phyloP scores from a whole-genome alignment of 2,797 vertebrate genomes.

The Girardinus metallicus region DNA sequence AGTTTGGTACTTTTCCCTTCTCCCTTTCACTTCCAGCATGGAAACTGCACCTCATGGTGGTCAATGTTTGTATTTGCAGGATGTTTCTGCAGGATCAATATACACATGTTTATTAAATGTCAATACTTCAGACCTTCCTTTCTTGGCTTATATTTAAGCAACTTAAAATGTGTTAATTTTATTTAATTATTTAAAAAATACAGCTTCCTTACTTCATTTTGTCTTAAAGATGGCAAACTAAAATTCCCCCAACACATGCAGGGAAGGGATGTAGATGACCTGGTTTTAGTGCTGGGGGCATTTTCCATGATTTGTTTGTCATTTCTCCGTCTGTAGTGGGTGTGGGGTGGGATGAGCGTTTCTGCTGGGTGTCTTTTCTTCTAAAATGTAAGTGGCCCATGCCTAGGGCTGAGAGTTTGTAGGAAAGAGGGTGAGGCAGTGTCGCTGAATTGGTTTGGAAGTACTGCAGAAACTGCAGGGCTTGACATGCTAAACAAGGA shows the following conservation, averaged over 20 bases:
- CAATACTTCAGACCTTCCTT: background rate
- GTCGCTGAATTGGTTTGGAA: background rate
- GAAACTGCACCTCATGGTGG: slow-evolving; percentile 46
- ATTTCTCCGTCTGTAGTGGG: background rate
- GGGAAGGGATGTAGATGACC: background rate
- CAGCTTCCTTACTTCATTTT: background rate
- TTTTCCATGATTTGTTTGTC: background rate
- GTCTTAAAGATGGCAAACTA: background rate
- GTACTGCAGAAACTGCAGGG: background rate
- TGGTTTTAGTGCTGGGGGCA: background rate
- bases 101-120: background rate
- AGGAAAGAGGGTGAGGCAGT: background rate
- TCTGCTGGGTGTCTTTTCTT: background rate
- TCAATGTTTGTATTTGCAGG: slow-evolving; percentile 1
- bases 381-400: background rate
- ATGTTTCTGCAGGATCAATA: background rate
- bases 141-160: background rate
- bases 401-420: background rate
- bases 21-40: background rate
- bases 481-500: background rate
- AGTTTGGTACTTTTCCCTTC: slow-evolving; percentile 60
- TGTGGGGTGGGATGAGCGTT: background rate
- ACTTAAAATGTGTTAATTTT: background rate
- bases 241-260: background rate
- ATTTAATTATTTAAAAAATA: background rate